Evolutionary conservation across 1,140 invertebrate species (phyloP).

Genomic region (Drosophila arawakana): DNA sequence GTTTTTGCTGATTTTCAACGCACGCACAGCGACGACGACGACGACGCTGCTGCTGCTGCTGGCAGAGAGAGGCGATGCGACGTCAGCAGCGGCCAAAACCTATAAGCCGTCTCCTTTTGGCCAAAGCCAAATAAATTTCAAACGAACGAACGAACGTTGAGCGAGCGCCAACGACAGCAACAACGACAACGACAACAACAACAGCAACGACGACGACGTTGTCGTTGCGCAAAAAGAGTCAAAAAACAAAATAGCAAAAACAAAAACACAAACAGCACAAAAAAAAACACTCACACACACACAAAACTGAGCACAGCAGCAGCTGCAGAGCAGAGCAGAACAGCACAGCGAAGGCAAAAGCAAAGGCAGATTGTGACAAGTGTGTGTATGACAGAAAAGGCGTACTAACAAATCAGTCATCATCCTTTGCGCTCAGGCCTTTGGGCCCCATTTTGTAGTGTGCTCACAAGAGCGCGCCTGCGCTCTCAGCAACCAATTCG

Average conservation of each 20-base stretch:
- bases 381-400: conserved; percentile 83
- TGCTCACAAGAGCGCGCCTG: conserved; percentile 60
- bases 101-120: conserved; percentile 84
- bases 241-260: conserved; percentile 57
- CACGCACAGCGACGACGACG: conserved; percentile 56
- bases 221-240: conserved; percentile 73
- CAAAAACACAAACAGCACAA: conserved; percentile 24
- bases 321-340: conserved; percentile 28
- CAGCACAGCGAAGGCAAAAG: conserved; percentile 35
- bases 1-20: conserved; percentile 84
- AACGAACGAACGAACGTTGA: conserved; percentile 67
- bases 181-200: conserved; percentile 34
- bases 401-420: conserved; percentile 84
- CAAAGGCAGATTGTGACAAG: conserved; percentile 65
- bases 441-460: conserved; percentile 58
- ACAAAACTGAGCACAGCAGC: conserved; percentile 24
- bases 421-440: conserved; percentile 61
- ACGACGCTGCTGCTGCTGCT: conserved; percentile 28
- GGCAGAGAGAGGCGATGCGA: conserved; percentile 37
- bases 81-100: conserved; percentile 65
- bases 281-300: conserved; percentile 26
- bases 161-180: conserved; percentile 36
- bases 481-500: conserved; percentile 63
- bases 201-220: conserved; percentile 46
- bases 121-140: conserved; percentile 84